Evolutionary conservation across 2,888 invertebrate species (phyloP), one percentile per base, ranked within the genome.

Genomic region (Phania funesta): DNA sequence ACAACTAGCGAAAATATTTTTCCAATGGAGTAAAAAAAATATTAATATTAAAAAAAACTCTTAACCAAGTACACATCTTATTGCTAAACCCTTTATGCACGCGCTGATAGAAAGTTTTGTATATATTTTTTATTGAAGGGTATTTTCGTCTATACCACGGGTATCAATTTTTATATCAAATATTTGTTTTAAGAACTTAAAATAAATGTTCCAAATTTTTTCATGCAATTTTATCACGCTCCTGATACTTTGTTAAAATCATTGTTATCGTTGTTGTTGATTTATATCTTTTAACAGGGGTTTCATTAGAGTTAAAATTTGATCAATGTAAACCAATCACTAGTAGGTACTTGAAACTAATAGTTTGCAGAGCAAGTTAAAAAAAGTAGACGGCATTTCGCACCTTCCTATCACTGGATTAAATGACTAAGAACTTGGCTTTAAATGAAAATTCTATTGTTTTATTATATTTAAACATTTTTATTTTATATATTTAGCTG

Each of bases 221-320:
- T 9, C 7, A 44, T 38, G 13, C 35, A 11, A 46, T 41, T 73
- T 20, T 26, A 41, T 68, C 48, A 73, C 79, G 65, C 54, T 76
- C 76, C 74, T 82, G 80, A 85, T 80, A 80, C 78, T 73, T 74
- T 67, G 77, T 81, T 81, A 64, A 74, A 56, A 50, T 44, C 38
- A 44, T 32, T 58, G 29, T 41, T 35, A 11, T 4, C 7, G 1
- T n/a, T 29, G 6, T 35, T 48, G 32, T 46, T 70, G n/a, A n/a
- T 46, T 26, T 35, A 35, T 20, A 11, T 38, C 22, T 24, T 32
- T 32, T 48, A 16, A 24, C 5, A 46, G 44, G 9, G 20, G 18
- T 56, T 70, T 77, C 48, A 29, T 7, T 29, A 58, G 76, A 68
- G 76, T 52, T 76, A 76, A 29, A 29, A n/a, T n/a, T n/a, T n/a